phyloP scores from a whole-genome alignment of 2,113 vertebrate genomes.

The Morone saxatilis region DNA sequence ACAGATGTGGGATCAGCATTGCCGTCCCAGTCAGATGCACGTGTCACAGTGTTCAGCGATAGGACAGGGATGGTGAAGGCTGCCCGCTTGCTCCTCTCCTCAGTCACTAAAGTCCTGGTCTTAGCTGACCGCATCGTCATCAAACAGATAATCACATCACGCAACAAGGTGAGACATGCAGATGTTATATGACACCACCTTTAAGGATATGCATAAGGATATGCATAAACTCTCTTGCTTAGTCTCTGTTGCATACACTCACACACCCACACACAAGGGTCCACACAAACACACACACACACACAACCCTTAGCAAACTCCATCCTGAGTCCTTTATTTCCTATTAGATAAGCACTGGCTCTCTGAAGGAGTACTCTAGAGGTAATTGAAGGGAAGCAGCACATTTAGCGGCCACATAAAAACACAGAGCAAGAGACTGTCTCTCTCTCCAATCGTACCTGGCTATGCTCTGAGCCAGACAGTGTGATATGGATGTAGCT shows the following conservation, averaged over 20 bases:
- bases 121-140: constrained; percentile 97
- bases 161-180: constrained; percentile 90
- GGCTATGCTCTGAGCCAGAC: constrained; percentile 62
- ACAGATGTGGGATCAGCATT: constrained; percentile 87
- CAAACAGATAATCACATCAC: constrained; percentile 97
- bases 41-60: constrained; percentile 91
- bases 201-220: not conserved
- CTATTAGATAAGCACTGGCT: constrained; percentile 59
- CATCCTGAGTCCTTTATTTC: constrained; percentile 48
- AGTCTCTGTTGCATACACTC: not conserved
- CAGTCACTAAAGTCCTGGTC: constrained; percentile 97
- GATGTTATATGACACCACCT: not conserved
- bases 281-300: no score
- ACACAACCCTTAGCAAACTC: constrained; percentile 16
- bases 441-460: constrained; percentile 48
- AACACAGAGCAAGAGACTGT: constrained; percentile 37
- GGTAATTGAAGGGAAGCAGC: constrained; percentile 76
- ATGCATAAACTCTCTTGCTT: not conserved
- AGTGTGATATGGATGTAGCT: constrained; percentile 52
- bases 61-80: constrained; percentile 95
- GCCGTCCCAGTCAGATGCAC: constrained; percentile 85
- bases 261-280: no score
- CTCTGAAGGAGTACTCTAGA: constrained; percentile 58
- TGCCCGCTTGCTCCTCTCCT: constrained; percentile 94
- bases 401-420: constrained; percentile 65